phyloP scores from a whole-genome alignment of 2,113 vertebrate genomes.

The Mobula hypostoma region DNA sequence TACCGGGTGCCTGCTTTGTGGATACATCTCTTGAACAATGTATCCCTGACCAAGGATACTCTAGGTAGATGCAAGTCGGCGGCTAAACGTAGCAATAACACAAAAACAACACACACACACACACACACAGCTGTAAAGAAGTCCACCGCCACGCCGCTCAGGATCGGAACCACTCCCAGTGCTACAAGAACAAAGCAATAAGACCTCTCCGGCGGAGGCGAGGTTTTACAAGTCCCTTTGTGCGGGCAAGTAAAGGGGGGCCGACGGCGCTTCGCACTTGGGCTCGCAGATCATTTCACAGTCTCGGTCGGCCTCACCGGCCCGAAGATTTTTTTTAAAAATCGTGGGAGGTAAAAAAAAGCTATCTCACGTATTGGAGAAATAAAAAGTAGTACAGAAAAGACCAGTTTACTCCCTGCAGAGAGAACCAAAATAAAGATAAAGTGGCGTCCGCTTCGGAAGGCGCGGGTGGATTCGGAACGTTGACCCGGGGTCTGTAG shows the following conservation, averaged over 20 bases:
- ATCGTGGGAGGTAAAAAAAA: no score
- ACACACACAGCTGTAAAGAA: slow-evolving; percentile 48
- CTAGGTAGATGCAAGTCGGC: slow-evolving; percentile 42
- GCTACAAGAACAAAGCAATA: slow-evolving; percentile 20
- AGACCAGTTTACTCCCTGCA: no score
- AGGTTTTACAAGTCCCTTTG: neutral
- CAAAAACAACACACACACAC: slow-evolving; percentile 45
- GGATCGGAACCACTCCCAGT: slow-evolving; percentile 55
- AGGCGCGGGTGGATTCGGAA: neutral
- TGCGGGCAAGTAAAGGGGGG: neutral
- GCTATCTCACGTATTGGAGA: no score
- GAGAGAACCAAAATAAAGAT: no score
- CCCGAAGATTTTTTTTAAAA: neutral
- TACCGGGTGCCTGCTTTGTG: slow-evolving; percentile 91
- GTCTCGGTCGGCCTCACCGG: neutral
- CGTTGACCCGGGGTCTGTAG: neutral
- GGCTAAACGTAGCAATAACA: slow-evolving; percentile 42
- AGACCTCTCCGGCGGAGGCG: slow-evolving; percentile 13
- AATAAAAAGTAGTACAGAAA: no score
- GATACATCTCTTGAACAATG: slow-evolving; percentile 68
- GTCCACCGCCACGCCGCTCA: slow-evolving; percentile 52
- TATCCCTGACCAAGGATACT: neutral
- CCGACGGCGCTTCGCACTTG: neutral
- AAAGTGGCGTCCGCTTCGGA: neutral
- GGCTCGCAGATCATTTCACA: neutral